A percentile compares a stretch with the other conserved stretches of the same genome.
phyloP scores from a whole-genome alignment of 1,140 invertebrate genomes.

The Nebria ingens region DNA sequence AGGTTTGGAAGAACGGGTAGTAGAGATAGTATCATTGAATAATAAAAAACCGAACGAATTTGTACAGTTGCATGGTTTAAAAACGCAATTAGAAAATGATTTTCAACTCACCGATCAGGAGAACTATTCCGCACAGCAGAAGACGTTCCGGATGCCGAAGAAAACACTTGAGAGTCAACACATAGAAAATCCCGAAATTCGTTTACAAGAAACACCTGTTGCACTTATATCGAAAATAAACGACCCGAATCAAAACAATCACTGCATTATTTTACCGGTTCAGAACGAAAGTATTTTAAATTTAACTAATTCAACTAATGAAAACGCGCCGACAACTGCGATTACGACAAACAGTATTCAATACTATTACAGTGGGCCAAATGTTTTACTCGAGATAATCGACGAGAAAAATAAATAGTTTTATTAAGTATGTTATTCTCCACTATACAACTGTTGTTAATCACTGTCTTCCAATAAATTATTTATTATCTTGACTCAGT shows the following conservation, averaged over 20 bases:
- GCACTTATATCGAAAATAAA: neutral
- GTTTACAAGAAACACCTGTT: neutral
- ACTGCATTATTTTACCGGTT: constrained; percentile 6
- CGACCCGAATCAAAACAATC: neutral
- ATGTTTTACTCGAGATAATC: neutral
- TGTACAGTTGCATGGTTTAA: neutral
- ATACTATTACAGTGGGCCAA: neutral
- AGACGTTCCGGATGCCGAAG: neutral
- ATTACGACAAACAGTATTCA: neutral
- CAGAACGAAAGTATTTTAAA: neutral
- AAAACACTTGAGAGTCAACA: neutral
- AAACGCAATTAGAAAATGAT: neutral
- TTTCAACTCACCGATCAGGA: no score
- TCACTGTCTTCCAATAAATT: no score
- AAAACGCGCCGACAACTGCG: neutral
- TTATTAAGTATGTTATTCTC: no score
- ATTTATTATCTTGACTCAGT: no score
- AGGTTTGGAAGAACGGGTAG: neutral
- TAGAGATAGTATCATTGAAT: neutral
- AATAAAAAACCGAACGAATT: neutral
- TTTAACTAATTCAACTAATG: neutral
- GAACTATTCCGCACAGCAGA: neutral
- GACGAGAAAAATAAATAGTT: neutral
- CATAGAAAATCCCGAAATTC: neutral
- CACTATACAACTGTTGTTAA: neutral